phyloP scores from a whole-genome alignment of 2,888 invertebrate species.

The Aproaerema taeniolella region DNA sequence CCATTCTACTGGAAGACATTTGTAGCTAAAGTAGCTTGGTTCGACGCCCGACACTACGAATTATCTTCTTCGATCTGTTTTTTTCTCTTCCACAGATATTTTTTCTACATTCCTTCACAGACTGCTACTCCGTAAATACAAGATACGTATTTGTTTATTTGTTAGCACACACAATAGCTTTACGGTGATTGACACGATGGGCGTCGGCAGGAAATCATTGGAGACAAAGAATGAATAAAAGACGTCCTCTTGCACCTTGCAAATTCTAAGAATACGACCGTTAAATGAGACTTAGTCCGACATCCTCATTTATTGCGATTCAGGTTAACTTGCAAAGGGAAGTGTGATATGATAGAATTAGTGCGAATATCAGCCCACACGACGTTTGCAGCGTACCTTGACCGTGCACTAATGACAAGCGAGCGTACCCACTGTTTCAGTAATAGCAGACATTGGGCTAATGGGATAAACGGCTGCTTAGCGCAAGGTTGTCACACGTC shows the following conservation, averaged over 20 bases:
- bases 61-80: conserved; percentile 29
- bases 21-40: conserved; percentile 42
- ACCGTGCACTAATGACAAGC: conserved; percentile 58
- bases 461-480: conserved; percentile 71
- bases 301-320: conserved; percentile 2
- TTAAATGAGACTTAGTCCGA: conserved; percentile 2
- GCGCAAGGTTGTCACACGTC: conserved; percentile 66
- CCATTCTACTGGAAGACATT: conserved; percentile 43
- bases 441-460: conserved; percentile 64
- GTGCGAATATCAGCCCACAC: conserved; percentile 15
- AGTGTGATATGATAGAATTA: neutral
- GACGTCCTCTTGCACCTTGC: neutral
- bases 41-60: conserved; percentile 37
- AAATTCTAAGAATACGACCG: conserved; percentile 1
- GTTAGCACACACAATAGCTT: neutral
- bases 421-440: conserved; percentile 52
- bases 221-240: neutral
- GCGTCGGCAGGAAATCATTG: neutral
- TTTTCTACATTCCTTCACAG: conserved; percentile 14
- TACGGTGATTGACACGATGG: neutral
- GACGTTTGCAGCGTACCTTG: conserved; percentile 56
- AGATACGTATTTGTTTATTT: neutral
- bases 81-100: conserved; percentile 21
- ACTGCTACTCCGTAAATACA: conserved; percentile 6
- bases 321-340: neutral